A percentile compares a stretch with the other conserved stretches of the same genome.
phyloP scores from a whole-genome alignment of 1,140 invertebrate species.

The Zaprionus ornatus region DNA sequence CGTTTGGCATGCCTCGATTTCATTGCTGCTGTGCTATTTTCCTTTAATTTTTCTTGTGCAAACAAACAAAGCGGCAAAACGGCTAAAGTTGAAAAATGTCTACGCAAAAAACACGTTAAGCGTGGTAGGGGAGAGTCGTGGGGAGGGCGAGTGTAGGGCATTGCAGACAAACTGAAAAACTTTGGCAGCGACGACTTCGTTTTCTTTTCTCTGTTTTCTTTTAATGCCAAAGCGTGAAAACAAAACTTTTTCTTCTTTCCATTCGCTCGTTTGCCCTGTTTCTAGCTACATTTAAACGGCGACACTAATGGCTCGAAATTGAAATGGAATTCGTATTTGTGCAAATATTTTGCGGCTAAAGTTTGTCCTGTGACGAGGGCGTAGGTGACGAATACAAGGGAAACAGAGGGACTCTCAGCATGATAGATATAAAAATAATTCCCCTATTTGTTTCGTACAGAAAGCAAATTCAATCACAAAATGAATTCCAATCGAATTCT shows the following conservation, averaged over 20 bases:
- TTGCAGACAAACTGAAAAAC: slow-evolving; percentile 75
- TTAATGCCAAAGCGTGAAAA: slow-evolving; percentile 79
- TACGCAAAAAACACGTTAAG: slow-evolving; percentile 28
- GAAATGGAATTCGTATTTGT: slow-evolving; percentile 70
- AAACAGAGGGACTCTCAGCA: background rate
- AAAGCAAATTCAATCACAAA: background rate
- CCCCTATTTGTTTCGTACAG: background rate
- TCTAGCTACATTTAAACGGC: slow-evolving; percentile 46
- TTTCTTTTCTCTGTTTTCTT: slow-evolving; percentile 64
- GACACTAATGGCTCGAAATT: slow-evolving; percentile 75
- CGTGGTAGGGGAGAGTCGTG: background rate
- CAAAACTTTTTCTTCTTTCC: slow-evolving; percentile 65
- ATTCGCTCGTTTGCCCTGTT: slow-evolving; percentile 16
- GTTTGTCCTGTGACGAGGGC: background rate
- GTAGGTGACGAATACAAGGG: background rate
- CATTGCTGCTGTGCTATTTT: slow-evolving; percentile 70
- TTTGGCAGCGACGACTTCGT: slow-evolving; percentile 51
- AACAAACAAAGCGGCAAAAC: slow-evolving; percentile 63
- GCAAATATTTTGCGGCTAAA: slow-evolving; percentile 57
- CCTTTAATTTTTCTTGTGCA: slow-evolving; percentile 71
- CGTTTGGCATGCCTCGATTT: slow-evolving; percentile 59
- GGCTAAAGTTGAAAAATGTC: slow-evolving; percentile 59
- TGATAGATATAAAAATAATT: background rate
- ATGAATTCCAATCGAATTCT: background rate
- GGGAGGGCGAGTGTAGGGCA: slow-evolving; percentile 24